Percentiles rank a stretch among this genome's conserved stretches.
Conservation (phyloP, 2,113 vertebrate species). For the Oncorhynchus gorbuscha region DNA sequence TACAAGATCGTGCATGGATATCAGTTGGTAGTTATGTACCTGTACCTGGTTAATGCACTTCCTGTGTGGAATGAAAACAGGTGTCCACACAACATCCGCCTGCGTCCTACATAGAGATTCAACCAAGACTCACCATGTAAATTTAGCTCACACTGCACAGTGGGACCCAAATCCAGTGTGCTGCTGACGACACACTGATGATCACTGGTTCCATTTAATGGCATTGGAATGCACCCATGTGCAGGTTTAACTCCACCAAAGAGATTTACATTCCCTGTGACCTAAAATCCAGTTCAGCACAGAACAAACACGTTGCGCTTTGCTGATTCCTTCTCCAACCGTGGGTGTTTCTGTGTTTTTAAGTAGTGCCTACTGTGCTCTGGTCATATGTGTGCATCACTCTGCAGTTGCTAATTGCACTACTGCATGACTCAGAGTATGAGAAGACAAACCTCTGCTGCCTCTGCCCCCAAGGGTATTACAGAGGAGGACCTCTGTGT, state of each 20-base stretch:
- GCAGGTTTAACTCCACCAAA: neutral
- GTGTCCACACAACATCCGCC: neutral
- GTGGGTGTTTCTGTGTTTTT: neutral
- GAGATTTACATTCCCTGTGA: conserved; percentile 44
- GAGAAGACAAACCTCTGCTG: neutral
- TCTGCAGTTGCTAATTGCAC: conserved; percentile 3
- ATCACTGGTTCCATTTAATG: conserved; percentile 32
- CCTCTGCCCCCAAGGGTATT: neutral
- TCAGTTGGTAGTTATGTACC: too few relatives aligned
- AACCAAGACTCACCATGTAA: neutral
- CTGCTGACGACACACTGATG: conserved; percentile 18
- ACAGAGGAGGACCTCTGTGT: neutral
- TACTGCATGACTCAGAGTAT: neutral
- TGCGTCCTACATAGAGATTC: neutral
- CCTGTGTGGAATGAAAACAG: neutral
- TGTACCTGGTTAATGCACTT: neutral
- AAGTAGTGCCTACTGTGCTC: neutral
- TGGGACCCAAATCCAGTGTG: neutral
- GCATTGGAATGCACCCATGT: conserved; percentile 34
- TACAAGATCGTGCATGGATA: too few relatives aligned
- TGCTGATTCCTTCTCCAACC: neutral
- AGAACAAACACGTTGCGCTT: conserved; percentile 18
- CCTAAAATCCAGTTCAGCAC: conserved; percentile 37
- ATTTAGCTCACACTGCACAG: neutral
- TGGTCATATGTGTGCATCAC: neutral